phyloP scores from a whole-genome alignment of 2,113 vertebrate genomes.

The Silurus meridionalis region DNA sequence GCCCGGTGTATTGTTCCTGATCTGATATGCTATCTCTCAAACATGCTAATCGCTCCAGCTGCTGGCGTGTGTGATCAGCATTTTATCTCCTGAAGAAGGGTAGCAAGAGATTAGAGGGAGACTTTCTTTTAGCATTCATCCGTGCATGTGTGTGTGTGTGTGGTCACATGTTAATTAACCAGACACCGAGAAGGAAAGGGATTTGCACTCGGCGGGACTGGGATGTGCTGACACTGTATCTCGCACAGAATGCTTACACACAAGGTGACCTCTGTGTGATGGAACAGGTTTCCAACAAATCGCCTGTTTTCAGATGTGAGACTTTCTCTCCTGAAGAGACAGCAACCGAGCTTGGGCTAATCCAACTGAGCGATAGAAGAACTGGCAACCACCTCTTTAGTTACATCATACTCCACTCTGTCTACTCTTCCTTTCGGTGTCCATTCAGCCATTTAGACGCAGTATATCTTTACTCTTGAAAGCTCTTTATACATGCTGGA shows the following conservation, averaged over 20 bases:
- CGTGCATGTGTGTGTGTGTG: conserved; percentile 46
- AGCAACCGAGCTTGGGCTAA: conserved; percentile 32
- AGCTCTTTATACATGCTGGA: background rate
- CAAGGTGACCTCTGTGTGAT: conserved; percentile 51
- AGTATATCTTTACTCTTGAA: background rate
- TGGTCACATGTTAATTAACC: conserved; percentile 45
- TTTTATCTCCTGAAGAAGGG: conserved; percentile 69
- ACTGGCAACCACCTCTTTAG: conserved; percentile 23
- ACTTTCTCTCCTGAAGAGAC: conserved; percentile 26
- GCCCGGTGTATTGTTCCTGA: conserved; percentile 71
- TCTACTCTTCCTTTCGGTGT: background rate
- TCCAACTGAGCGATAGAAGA: conserved; percentile 19
- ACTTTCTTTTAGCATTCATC: conserved; percentile 34
- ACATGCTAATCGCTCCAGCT: conserved; percentile 72
- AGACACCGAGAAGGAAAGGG: conserved; percentile 42
- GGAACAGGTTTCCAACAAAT: conserved; percentile 38
- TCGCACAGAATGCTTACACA: conserved; percentile 21
- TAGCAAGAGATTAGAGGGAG: conserved; percentile 64
- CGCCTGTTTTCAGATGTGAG: conserved; percentile 33
- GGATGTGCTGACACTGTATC: conserved; percentile 51
- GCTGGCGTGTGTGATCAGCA: conserved; percentile 64
- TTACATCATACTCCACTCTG: background rate
- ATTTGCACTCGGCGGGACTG: conserved; percentile 53
- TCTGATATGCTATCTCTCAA: conserved; percentile 76
- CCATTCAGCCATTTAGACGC: background rate